phyloP scores from a whole-genome alignment of 2,113 vertebrate genomes.

The Phyllostomus hastatus region DNA sequence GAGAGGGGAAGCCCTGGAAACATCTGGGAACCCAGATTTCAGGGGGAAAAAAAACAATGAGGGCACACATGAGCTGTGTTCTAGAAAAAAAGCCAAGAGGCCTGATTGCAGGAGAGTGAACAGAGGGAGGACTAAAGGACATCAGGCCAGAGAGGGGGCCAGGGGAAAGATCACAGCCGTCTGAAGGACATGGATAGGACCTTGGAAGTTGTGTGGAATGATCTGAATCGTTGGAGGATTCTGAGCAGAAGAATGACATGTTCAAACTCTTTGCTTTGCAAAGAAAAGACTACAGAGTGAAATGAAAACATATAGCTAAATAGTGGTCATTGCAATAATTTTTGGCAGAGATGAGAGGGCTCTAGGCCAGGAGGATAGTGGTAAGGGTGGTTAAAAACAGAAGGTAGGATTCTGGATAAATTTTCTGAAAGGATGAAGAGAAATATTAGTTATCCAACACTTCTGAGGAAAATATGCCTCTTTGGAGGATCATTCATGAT shows the following conservation, averaged over 20 bases:
- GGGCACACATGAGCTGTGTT: not conserved
- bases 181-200: not conserved
- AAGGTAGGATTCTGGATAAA: not conserved
- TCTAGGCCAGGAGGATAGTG: not conserved
- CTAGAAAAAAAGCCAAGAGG: not conserved
- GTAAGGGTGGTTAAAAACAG: not conserved
- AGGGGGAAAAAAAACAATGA: not conserved
- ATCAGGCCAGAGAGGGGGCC: not conserved
- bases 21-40: not conserved
- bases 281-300: not conserved
- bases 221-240: not conserved
- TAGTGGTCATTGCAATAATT: not conserved
- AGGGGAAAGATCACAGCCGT: not conserved
- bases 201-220: not conserved
- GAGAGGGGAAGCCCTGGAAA: not conserved
- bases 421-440: not conserved
- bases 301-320: not conserved
- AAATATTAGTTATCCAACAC: not conserved
- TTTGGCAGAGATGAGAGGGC: not conserved
- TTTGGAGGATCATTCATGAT: not conserved
- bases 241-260: not conserved
- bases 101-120: not conserved
- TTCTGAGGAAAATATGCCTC: not conserved
- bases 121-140: not conserved
- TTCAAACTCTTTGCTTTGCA: not conserved